These are phyloP conservation scores for Calliscelio sp. DNA, from an alignment of 2,888 invertebrate species.

Conservation along the genomic window DNA sequence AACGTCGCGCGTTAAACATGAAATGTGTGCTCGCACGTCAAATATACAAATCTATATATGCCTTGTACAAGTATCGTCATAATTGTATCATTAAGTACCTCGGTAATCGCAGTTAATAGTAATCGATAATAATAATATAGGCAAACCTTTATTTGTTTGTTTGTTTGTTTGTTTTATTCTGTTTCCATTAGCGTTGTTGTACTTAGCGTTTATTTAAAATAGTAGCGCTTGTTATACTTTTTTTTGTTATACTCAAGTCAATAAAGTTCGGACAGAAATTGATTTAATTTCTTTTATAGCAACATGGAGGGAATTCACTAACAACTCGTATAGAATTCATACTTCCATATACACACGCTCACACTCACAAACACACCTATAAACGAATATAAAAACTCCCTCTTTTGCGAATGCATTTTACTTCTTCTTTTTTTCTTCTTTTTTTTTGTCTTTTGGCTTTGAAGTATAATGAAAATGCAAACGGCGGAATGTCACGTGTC, in stretches of 20 bases:
- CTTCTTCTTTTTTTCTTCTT: slow-evolving; percentile 13
- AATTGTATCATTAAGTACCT: slow-evolving; percentile 76
- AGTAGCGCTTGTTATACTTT: slow-evolving; percentile 81
- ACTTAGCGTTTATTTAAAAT: slow-evolving; percentile 85
- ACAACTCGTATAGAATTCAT: slow-evolving; percentile 82
- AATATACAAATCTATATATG: slow-evolving; percentile 85
- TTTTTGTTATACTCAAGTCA: slow-evolving; percentile 82
- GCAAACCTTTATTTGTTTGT: slow-evolving; percentile 51
- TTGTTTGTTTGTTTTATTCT: slow-evolving; percentile 19
- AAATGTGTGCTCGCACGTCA: slow-evolving; percentile 80
- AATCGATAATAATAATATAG: slow-evolving; percentile 67
- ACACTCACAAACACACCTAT: slow-evolving; percentile 77
- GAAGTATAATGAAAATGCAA: slow-evolving; percentile 48
- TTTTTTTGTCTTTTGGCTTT: slow-evolving; percentile 42
- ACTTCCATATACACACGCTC: slow-evolving; percentile 76
- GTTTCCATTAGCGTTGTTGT: slow-evolving; percentile 74
- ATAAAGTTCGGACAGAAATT: slow-evolving; percentile 84
- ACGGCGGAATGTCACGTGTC: slow-evolving; percentile 48
- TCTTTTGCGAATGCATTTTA: slow-evolving; percentile 38
- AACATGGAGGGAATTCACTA: slow-evolving; percentile 86
- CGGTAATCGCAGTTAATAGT: slow-evolving; percentile 75
- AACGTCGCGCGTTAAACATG: slow-evolving; percentile 81
- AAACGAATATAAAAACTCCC: slow-evolving; percentile 84
- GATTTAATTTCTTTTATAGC: slow-evolving; percentile 79
- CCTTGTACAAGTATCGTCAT: slow-evolving; percentile 71